These are phyloP conservation scores for Fragum whitleyi DNA, from an alignment of 2,888 invertebrate genomes.

Conservation along the genomic window DNA sequence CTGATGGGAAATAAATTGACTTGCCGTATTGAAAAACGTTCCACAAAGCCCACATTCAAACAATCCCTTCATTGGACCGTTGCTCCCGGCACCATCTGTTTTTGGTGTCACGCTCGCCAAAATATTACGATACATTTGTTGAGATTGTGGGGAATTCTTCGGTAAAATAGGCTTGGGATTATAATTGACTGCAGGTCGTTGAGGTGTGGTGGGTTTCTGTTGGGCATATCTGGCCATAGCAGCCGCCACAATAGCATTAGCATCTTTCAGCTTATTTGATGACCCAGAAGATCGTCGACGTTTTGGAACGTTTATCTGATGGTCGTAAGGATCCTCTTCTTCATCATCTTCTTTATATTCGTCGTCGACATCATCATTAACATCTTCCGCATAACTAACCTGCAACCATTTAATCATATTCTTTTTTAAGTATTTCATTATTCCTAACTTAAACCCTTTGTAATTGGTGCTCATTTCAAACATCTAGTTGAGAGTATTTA, in stretches of 20 bases:
- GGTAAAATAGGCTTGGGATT: not conserved
- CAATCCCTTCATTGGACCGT: constrained; percentile 47
- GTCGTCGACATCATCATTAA: constrained; percentile 45
- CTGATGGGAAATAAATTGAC: constrained; percentile 59
- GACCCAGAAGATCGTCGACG: constrained; percentile 7
- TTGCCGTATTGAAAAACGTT: constrained; percentile 58
- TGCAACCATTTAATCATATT: too few species aligned
- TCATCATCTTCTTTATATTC: constrained; percentile 52
- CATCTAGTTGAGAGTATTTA: too few species aligned
- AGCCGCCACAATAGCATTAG: not conserved
- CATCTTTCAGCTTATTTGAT: not conserved
- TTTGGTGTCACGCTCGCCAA: not conserved
- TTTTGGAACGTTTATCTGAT: constrained; percentile 34
- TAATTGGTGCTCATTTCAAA: too few species aligned
- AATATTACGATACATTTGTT: not conserved
- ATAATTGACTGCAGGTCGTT: not conserved
- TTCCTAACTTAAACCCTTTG: too few species aligned
- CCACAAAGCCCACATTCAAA: constrained; percentile 65
- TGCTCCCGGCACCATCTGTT: too few species aligned
- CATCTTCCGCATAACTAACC: constrained; percentile 62
- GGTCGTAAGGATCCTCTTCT: constrained; percentile 47
- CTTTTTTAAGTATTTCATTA: too few species aligned
- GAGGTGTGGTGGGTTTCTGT: constrained; percentile 17
- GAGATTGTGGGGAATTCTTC: not conserved
- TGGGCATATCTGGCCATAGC: constrained; percentile 33